These are phyloP conservation scores for Platalea minor DNA, from an alignment of 2,797 vertebrate genomes.

Conservation along the genomic window DNA sequence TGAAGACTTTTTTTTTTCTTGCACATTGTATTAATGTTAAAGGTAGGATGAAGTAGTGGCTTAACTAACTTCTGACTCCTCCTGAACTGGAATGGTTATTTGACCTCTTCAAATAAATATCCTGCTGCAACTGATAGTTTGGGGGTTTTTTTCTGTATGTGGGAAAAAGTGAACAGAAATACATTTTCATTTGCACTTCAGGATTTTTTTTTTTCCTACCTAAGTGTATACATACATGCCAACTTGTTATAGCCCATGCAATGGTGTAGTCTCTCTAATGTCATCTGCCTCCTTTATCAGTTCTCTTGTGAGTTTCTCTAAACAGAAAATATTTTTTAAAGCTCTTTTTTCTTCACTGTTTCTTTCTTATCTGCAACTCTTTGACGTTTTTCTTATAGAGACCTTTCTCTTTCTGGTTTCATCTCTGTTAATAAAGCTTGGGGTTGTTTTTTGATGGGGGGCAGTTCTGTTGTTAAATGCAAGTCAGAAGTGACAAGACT, in stretches of 20 bases:
- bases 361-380: background rate
- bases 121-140: background rate
- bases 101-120: background rate
- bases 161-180: background rate
- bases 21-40: background rate
- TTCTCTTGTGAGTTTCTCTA: background rate
- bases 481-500: background rate
- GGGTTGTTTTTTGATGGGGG: background rate
- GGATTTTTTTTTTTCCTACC: background rate
- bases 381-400: background rate
- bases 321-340: background rate
- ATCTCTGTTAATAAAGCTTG: background rate
- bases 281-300: background rate
- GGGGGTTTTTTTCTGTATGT: background rate
- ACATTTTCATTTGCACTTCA: background rate
- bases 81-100: background rate
- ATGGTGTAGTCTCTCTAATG: fast-evolving
- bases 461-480: background rate
- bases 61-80: background rate
- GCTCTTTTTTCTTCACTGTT: background rate
- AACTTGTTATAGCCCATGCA: background rate
- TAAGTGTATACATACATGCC: background rate
- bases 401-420: background rate
- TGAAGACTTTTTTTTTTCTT: background rate
- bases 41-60: background rate